phyloP scores from a whole-genome alignment of 2,113 vertebrate genomes.

The Limnothrissa miodon region DNA sequence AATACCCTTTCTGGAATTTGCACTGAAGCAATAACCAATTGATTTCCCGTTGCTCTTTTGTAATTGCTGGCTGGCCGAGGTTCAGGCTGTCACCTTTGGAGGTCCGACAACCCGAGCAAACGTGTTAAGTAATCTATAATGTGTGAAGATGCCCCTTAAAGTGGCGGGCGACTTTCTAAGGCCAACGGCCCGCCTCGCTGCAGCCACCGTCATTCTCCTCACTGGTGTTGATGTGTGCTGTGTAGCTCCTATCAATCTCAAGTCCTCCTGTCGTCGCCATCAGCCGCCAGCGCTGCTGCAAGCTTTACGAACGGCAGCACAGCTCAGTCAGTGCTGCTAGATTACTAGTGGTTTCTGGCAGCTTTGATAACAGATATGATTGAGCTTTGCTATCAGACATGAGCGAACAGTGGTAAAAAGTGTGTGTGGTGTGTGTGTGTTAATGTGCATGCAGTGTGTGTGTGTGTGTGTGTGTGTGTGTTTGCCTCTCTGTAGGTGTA shows the following conservation, averaged over 20 bases:
- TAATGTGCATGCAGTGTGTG: background rate
- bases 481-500: background rate
- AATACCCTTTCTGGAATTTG: background rate
- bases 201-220: background rate
- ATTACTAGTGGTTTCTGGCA: background rate
- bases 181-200: background rate
- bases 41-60: background rate
- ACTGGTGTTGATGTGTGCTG: background rate
- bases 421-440: background rate
- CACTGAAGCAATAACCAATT: background rate
- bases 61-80: background rate
- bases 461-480: background rate
- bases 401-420: background rate
- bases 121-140: conserved; percentile 4
- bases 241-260: background rate
- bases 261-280: background rate
- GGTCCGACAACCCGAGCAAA: background rate
- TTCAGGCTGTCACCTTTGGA: background rate
- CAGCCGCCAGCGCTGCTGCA: background rate
- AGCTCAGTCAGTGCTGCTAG: background rate
- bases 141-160: conserved; percentile 22
- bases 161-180: background rate
- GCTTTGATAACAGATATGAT: background rate
- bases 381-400: background rate
- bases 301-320: background rate